phyloP scores from a whole-genome alignment of 2,797 vertebrate genomes.

The Crocidura indochinensis region DNA sequence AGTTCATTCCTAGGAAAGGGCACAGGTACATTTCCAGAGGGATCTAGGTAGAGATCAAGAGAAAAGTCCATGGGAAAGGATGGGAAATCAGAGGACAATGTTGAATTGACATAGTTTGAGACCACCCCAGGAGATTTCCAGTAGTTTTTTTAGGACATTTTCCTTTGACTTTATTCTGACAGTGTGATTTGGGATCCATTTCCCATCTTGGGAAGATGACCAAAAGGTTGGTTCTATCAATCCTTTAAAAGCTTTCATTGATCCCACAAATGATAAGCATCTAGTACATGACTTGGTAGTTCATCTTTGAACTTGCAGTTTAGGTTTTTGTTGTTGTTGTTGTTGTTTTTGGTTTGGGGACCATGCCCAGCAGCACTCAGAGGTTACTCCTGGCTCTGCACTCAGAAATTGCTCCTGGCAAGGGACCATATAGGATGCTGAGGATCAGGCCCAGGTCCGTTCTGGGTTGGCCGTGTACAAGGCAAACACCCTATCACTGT shows the following conservation, averaged over 20 bases:
- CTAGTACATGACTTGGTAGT: conserved; percentile 83
- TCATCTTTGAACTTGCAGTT: conserved; percentile 74
- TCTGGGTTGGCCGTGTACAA: too few relatives aligned
- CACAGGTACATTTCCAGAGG: not conserved
- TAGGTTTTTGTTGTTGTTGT: too few relatives aligned
- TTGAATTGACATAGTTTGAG: not conserved
- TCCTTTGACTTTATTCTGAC: not conserved
- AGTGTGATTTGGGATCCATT: not conserved
- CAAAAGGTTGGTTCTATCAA: not conserved
- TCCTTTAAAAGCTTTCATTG: not conserved
- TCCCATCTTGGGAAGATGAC: not conserved
- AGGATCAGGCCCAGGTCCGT: too few relatives aligned
- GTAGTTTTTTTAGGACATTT: not conserved
- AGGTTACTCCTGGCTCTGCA: too few relatives aligned
- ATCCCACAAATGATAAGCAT: conserved; percentile 12
- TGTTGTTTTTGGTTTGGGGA: too few relatives aligned
- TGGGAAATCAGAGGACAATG: not conserved
- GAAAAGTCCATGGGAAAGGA: not conserved
- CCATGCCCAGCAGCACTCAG: too few relatives aligned
- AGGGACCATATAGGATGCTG: too few relatives aligned
- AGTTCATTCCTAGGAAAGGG: not conserved
- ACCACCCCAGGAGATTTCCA: not conserved
- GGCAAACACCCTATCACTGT: too few relatives aligned
- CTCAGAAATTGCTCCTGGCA: too few relatives aligned
- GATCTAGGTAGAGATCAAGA: not conserved